Percentiles rank a stretch among this genome's conserved stretches.
Evolutionary conservation across 2,888 invertebrate species (phyloP).

Genomic region (Strigamia transsilvanica): DNA sequence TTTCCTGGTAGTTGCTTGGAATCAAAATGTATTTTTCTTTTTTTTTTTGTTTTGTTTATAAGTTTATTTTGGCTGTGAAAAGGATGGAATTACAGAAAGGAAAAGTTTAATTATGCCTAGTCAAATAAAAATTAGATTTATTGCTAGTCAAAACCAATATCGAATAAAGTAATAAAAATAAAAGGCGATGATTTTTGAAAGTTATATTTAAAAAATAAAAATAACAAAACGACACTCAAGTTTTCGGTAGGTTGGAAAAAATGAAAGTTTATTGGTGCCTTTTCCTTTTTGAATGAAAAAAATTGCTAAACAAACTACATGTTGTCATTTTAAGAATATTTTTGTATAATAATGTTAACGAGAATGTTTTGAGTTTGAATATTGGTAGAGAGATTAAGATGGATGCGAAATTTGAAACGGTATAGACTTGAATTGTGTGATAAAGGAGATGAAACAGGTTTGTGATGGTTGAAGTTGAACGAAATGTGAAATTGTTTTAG

Average conservation of each 20-base stretch:
- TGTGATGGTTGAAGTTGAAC: slow-evolving; percentile 21
- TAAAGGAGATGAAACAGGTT: background rate
- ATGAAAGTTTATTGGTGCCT: slow-evolving; percentile 39
- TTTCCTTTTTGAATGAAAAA: background rate
- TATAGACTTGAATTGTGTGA: background rate
- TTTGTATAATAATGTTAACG: slow-evolving; percentile 17
- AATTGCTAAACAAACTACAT: background rate
- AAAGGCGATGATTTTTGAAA: background rate
- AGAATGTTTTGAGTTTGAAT: background rate
- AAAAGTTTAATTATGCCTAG: slow-evolving; percentile 13
- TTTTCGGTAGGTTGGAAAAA: background rate
- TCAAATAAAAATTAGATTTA: slow-evolving; percentile 34
- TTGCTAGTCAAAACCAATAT: slow-evolving; percentile 9
- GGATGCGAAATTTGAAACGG: background rate
- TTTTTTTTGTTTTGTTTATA: background rate
- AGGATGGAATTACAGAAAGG: slow-evolving; percentile 22
- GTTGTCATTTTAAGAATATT: slow-evolving; percentile 36
- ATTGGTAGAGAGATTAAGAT: background rate
- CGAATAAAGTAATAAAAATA: background rate
- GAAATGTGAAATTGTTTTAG: slow-evolving; percentile 38
- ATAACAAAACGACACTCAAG: background rate
- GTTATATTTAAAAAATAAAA: background rate
- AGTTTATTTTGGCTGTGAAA: slow-evolving; percentile 37
- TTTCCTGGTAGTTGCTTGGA: background rate
- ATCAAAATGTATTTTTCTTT: slow-evolving; percentile 28